Conservation (phyloP, 2,797 vertebrate genomes). For the Lycodopsis pacificus region DNA sequence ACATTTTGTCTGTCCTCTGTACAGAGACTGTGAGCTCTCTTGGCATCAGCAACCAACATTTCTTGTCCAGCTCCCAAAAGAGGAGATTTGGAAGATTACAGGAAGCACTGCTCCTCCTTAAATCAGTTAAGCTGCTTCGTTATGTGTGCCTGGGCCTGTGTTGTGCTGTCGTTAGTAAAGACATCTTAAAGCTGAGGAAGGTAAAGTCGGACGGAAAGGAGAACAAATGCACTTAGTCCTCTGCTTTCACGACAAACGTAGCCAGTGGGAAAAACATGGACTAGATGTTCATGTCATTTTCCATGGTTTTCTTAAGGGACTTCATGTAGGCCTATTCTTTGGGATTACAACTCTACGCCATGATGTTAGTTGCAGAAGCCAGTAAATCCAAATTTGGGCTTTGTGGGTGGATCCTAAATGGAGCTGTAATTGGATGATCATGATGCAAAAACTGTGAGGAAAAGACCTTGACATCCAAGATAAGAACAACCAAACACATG, state of each 20-base stretch:
- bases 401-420: background rate
- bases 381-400: background rate
- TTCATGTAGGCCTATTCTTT: background rate
- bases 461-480: background rate
- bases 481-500: background rate
- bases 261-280: background rate
- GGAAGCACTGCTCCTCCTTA: conserved; percentile 55
- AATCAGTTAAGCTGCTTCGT: conserved; percentile 69
- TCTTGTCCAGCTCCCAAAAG: conserved; percentile 70
- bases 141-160: conserved; percentile 16
- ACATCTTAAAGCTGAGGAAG: conserved; percentile 7
- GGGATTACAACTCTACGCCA: background rate
- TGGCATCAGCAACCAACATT: conserved; percentile 49
- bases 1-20: conserved; percentile 55
- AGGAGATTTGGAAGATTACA: conserved; percentile 70
- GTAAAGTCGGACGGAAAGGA: conserved; percentile 14
- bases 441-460: conserved; percentile 1
- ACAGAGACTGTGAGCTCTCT: conserved; percentile 38
- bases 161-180: conserved; percentile 15
- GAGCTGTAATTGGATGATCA: background rate
- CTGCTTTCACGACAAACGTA: background rate
- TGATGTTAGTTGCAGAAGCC: background rate
- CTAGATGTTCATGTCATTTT: background rate
- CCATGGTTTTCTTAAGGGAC: background rate
- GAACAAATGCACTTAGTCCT: conserved; percentile 15